A percentile compares a stretch with the other conserved stretches of the same genome.
phyloP scores from a whole-genome alignment of 2,888 invertebrate genomes.

The Lacanobia wlatinum region DNA sequence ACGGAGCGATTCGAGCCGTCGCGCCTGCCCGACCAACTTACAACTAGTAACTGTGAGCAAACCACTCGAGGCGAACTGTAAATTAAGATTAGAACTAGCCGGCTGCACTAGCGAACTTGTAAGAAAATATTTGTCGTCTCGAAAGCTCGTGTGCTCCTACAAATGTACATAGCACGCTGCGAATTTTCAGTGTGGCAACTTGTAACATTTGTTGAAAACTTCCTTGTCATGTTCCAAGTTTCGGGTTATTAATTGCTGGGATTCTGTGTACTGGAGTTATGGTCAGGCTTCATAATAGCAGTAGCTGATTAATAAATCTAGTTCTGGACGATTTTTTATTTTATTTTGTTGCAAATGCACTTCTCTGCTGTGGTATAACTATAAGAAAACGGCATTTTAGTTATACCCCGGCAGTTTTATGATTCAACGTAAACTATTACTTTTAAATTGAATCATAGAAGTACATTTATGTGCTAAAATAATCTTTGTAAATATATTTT shows the following conservation, averaged over 20 bases:
- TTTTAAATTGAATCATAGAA: background rate
- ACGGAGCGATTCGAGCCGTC: conserved; percentile 47
- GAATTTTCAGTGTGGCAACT: conserved; percentile 58
- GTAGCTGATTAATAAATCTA: background rate
- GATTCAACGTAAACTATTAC: too few relatives aligned
- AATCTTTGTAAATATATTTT: too few relatives aligned
- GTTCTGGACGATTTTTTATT: background rate
- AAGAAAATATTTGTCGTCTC: conserved; percentile 80
- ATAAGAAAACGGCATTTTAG: too few relatives aligned
- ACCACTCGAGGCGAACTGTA: conserved; percentile 76
- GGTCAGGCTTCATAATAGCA: conserved; percentile 12
- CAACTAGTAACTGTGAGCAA: conserved; percentile 70
- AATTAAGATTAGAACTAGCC: conserved; percentile 83
- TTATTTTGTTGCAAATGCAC: background rate
- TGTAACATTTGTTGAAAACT: conserved; percentile 61
- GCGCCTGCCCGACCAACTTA: conserved; percentile 65
- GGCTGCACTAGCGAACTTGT: conserved; percentile 72
- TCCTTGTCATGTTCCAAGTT: conserved; percentile 55
- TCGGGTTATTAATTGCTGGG: conserved; percentile 55
- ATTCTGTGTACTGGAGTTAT: conserved; percentile 32
- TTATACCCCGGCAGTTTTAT: too few relatives aligned
- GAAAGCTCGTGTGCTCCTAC: conserved; percentile 59
- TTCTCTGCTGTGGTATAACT: too few relatives aligned
- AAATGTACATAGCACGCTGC: conserved; percentile 52
- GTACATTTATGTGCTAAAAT: background rate